Evolutionary conservation across 64 coral and sea anemone genomes (phyloP), one percentile per base, ranked within the genome.

Genomic region (Stylophora pistillata): DNA sequence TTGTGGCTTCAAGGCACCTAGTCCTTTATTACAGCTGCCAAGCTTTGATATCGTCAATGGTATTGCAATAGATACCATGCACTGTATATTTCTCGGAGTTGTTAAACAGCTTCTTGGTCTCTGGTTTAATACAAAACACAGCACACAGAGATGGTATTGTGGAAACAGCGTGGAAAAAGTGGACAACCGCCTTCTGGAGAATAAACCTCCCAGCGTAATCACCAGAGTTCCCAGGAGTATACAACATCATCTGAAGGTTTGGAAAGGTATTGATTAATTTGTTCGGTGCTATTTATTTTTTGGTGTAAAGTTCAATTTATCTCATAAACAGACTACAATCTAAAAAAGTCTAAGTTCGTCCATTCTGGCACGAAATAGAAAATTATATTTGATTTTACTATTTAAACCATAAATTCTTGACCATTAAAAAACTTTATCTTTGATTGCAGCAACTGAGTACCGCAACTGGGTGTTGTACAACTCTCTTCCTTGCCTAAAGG

Each of bases 401-500:
- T n/a, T n/a, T n/a, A n/a, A n/a, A n/a, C n/a, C n/a, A n/a, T n/a
- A n/a, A n/a, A n/a, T n/a, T n/a, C n/a, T n/a, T n/a, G n/a, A n/a
- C n/a, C n/a, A n/a, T n/a, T n/a, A n/a, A n/a, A n/a, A n/a, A n/a
- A n/a, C n/a, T 58, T 58, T 58, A 58, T 10, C 7, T 58, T 15
- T 58, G 7, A 10, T 58, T 58, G 56, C 56, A 58, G 56, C 56
- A 58, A 58, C 56, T 10, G 56, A 58, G 56, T 58, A 58, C 56
- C 15, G 87, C 27, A 89, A 89, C 32, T 89, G 76, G 87, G 57
- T 79, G 3, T 79, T 89, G 23, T 89, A 64, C 47, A 79, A 79
- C 34, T 89, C 87, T 29, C 87, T 79, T 17, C 87, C 87, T 3
- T 89, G 87, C 56, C 78, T 79, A 60, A 89, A 89, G 56, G 87